Evolutionary conservation across 2,888 invertebrate species (phyloP).

Genomic region (Drosophila putrida): DNA sequence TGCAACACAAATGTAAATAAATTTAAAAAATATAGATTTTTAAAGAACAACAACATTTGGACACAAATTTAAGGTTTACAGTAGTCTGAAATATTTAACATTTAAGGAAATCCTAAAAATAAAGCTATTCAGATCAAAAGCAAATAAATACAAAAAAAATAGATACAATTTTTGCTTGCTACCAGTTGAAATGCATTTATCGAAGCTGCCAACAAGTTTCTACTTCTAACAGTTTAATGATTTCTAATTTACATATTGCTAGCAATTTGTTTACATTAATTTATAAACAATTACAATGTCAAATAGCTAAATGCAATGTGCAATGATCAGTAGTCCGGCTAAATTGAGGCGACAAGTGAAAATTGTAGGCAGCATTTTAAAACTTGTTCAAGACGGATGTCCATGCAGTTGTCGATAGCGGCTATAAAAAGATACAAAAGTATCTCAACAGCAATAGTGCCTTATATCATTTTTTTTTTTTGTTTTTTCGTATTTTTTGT

Average conservation of each 20-base stretch:
- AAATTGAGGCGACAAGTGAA: conserved; percentile 36
- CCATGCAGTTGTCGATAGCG: conserved; percentile 23
- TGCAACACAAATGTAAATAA: too few species aligned
- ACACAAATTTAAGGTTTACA: too few species aligned
- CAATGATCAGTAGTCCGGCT: conserved; percentile 29
- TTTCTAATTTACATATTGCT: conserved; percentile 6
- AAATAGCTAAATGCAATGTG: conserved; percentile 21
- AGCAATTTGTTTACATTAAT: conserved; percentile 16
- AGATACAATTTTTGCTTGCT: neutral
- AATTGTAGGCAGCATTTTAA: conserved; percentile 20
- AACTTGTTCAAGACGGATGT: conserved; percentile 34
- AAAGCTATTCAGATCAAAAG: too few species aligned
- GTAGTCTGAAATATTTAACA: too few species aligned
- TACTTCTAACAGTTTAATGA: neutral
- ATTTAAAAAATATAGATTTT: too few species aligned
- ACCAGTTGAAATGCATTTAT: conserved; percentile 7
- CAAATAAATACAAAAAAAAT: too few species aligned
- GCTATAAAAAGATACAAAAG: conserved; percentile 49
- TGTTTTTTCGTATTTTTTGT: too few species aligned
- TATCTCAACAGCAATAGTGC: conserved; percentile 35
- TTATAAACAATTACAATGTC: neutral
- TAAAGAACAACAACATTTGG: too few species aligned
- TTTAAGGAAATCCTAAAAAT: too few species aligned
- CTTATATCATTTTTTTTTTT: neutral
- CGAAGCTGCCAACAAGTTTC: neutral